Conservation (phyloP, 2,113 vertebrate genomes). For the Tetrax tetrax region DNA sequence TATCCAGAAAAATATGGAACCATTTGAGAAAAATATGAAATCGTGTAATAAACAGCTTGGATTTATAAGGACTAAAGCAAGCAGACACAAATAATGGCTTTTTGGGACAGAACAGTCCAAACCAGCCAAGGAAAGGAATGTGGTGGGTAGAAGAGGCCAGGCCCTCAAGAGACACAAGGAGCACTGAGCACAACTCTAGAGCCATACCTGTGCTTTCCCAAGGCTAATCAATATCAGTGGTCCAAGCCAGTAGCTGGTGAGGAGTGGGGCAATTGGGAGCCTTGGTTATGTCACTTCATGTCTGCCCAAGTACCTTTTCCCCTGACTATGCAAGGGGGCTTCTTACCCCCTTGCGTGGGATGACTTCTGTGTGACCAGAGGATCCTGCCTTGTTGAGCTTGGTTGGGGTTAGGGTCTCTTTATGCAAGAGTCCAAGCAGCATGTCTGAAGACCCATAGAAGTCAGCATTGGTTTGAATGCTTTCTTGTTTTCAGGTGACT, state of each 20-base stretch:
- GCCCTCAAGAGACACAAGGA: fast-evolving
- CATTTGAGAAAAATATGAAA: constrained; percentile 34
- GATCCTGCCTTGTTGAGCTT: neutral
- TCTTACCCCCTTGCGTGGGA: neutral
- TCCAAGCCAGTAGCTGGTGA: neutral
- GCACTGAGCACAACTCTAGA: neutral
- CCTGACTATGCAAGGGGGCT: neutral
- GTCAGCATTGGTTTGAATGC: neutral
- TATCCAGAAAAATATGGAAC: constrained; percentile 19
- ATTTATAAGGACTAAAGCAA: neutral
- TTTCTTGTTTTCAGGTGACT: neutral
- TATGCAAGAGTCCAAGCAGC: neutral
- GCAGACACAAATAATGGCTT: neutral
- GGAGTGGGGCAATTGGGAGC: neutral
- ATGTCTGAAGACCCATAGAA: neutral
- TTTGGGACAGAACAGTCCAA: neutral
- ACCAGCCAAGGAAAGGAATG: neutral
- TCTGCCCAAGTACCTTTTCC: neutral
- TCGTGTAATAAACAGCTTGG: constrained; percentile 31
- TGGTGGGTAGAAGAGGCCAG: neutral
- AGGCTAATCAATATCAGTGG: neutral
- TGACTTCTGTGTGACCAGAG: neutral
- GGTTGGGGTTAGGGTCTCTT: neutral
- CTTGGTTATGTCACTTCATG: neutral
- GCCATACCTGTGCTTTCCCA: neutral